Evolutionary conservation across 2,888 invertebrate species (phyloP), one percentile per base, ranked within the genome.

Genomic region (Drosophila quinaria): DNA sequence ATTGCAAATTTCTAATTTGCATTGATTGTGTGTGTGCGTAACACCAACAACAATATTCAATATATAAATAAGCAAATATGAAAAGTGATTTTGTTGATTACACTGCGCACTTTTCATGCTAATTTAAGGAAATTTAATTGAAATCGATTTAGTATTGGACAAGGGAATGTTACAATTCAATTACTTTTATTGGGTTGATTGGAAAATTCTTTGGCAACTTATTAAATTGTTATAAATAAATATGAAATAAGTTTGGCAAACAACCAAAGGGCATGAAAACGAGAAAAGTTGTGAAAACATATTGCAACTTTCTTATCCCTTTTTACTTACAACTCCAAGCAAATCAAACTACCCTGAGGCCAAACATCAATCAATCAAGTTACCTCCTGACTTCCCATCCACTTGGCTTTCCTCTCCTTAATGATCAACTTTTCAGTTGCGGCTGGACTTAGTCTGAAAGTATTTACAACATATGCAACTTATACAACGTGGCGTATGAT

Each of bases 401-500:
- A 8, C 22, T 29, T 11, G 29, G 3, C 4, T 11, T 22, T 22
- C 22, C 22, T 35, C 10, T 25, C 6, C 10, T 33, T 52, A 52
- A 31, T 19, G 37, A 54, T 25, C 52, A 77, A 77, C 54, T 71
- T 77, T 74, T 71, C 75, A 85, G 70, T 66, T 82, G 80, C 49
- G 80, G 78, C 75, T 55, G 49, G 67, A 62, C 62, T 41, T 51
- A 42, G 47, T 58, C 49, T 63, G 55, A 81, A 84, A 86, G 87
- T 87, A 87, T 87, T 84, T 79, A 87, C 74, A 84, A 59, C 87
- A 85, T 86, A 86, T 86, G 86, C 86, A 87, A 74, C 76, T 74
- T 85, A 74, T 76, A 74, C 75, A 70, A 85, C 74, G 72, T 59
- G 76, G 71, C 78, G 80, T 74, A 79, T 85, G 82, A 75, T 80